phyloP scores from a whole-genome alignment of 2,888 invertebrate genomes.

The Ctena decussata region DNA sequence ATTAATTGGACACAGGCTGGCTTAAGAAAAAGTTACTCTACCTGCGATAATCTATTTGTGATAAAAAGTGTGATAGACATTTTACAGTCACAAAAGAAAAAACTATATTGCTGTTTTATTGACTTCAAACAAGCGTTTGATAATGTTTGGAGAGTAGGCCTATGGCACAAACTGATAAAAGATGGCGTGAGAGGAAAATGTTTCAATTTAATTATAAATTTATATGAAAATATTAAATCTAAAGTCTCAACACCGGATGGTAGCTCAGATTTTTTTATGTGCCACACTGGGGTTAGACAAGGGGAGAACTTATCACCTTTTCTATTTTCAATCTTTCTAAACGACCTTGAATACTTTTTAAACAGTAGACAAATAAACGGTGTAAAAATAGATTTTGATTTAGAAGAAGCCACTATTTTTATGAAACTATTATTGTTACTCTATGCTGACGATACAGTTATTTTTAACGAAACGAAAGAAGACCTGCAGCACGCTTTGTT shows the following conservation, averaged over 20 bases:
- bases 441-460: conserved; percentile 45
- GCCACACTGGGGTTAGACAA: not conserved
- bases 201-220: not conserved
- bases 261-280: not conserved
- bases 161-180: not conserved
- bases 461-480: too few relatives aligned
- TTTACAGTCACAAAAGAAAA: not conserved
- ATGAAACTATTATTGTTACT: conserved; percentile 14
- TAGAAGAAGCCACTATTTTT: not conserved
- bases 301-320: not conserved
- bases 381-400: not conserved
- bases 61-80: not conserved
- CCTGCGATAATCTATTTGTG: not conserved
- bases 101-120: not conserved
- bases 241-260: not conserved
- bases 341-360: not conserved
- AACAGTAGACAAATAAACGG: not conserved
- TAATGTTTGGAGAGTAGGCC: not conserved
- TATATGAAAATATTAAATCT: not conserved
- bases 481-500: too few relatives aligned
- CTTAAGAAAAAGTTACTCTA: conserved; percentile 7
- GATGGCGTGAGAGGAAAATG: not conserved
- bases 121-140: conserved; percentile 5
- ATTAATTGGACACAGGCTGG: not conserved
- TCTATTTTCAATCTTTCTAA: not conserved